Base-by-base conservation (phyloP, 2,888 invertebrate species). In the Morinoia aosen region DNA sequence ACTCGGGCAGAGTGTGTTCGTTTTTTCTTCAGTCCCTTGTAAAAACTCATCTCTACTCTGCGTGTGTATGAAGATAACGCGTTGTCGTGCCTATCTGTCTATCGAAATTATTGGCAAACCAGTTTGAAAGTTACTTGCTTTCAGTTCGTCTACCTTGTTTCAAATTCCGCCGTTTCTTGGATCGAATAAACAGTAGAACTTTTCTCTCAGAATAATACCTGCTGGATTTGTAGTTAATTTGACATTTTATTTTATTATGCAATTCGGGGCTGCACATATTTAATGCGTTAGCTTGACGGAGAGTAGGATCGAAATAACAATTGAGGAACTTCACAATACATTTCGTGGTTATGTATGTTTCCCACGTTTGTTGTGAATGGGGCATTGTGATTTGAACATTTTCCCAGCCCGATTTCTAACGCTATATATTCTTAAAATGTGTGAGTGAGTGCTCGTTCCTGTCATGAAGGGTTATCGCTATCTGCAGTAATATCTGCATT, bases 11-110 rank as follows among this genome's bases (percentile, higher is more conserved):
- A 33, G 76, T 33, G 33, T 76, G 76, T 76, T 76, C 76, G 76
- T 19, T 76, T 76, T 76, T 76, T 76, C 16, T 76, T 76, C 25
- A 16, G 16, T 33, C 33, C 14, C 76, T 16, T 76, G 76, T 33
- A 76, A 76, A 76, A 76, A 76, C 76, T 76, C 76, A 76, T 76
- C 76, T 76, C 8, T 76, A 76, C 76, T 76, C 33, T 1, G 76
- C 76, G 33, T 76, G 76, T 76, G 25, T 76, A 76, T 76, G 76
- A 76, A 76, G 76, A 76, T 76, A 76, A 76, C 76, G 76, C 76
- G 16, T 33, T 76, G 76, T 33, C 25, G 76, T 16, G 76, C 33
- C 33, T 76, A 33, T 76, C 19, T 76, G 25, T 76, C 76, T 76
- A 33, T 19, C 33, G 61, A 76, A 76, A 33, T 76, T 76, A 76